Conservation (phyloP, 1,140 invertebrate species). For the Diorhabda carinulata region DNA sequence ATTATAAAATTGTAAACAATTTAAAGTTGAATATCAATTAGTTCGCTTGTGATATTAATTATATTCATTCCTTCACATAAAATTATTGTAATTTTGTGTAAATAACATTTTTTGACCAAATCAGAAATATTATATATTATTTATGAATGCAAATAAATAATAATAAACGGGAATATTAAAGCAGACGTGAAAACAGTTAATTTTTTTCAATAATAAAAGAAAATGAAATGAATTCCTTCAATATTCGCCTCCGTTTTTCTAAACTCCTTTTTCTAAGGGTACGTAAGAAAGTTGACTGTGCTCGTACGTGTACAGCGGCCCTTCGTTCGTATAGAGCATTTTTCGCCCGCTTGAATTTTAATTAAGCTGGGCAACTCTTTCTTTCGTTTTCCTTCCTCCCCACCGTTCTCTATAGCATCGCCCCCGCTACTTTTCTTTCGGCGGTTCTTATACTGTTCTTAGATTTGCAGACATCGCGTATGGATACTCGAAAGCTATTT, state of each 20-base stretch:
- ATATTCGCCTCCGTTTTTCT: not conserved
- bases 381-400: conserved; percentile 1
- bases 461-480: conserved; percentile 1
- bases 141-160: too few species aligned
- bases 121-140: too few species aligned
- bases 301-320: conserved; percentile 46
- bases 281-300: conserved; percentile 44
- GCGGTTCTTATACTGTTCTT: not conserved
- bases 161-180: too few species aligned
- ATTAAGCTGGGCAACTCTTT: conserved; percentile 40
- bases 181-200: too few species aligned
- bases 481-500: not conserved
- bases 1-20: too few species aligned
- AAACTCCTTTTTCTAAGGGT: conserved; percentile 19
- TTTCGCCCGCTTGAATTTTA: conserved; percentile 40
- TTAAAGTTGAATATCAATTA: too few species aligned
- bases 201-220: too few species aligned
- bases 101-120: too few species aligned
- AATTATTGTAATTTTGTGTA: too few species aligned
- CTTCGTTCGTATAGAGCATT: conserved; percentile 39
- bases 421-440: not conserved
- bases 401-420: not conserved
- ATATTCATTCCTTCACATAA: too few species aligned
- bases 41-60: too few species aligned
- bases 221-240: too few species aligned